Evolutionary conservation across 2,797 vertebrate genomes (phyloP).

Genomic region (Clamator glandarius): DNA sequence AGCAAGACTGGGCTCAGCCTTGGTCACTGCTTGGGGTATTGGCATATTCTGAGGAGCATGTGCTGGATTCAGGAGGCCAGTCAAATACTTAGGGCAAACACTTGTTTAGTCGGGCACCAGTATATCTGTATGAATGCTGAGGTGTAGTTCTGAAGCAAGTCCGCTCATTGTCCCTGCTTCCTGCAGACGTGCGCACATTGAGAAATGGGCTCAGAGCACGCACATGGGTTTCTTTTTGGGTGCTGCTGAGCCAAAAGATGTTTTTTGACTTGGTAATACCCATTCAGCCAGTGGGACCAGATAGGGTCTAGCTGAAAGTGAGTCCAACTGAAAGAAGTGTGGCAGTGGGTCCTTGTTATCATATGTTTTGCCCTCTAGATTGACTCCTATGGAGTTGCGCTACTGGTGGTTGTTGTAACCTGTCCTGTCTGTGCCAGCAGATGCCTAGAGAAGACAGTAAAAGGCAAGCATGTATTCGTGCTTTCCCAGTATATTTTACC

Average conservation of each 20-base stretch:
- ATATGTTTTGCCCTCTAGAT: not conserved
- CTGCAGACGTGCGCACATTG: not conserved
- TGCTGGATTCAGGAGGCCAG: not conserved
- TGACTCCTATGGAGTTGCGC: fast-evolving
- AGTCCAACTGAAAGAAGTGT: fast-evolving
- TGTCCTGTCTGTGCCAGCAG: not conserved
- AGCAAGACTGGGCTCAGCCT: fast-evolving
- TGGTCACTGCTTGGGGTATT: fast-evolving
- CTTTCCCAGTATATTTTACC: constrained; percentile 49
- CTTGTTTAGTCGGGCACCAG: no score
- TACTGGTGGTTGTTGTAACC: not conserved
- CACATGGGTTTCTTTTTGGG: not conserved
- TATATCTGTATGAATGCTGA: no score
- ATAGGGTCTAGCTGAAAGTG: not conserved
- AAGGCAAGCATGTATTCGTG: not conserved
- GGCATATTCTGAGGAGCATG: not conserved
- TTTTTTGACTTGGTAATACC: not conserved
- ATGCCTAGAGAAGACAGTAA: not conserved
- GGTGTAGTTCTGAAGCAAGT: not conserved
- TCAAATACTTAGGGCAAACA: fast-evolving
- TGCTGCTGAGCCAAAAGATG: not conserved
- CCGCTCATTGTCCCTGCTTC: not conserved
- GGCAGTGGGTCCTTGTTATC: fast-evolving
- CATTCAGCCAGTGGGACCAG: not conserved
- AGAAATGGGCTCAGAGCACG: fast-evolving